Base-by-base conservation (phyloP, 2,797 vertebrate genomes). In the Mycteria americana region DNA sequence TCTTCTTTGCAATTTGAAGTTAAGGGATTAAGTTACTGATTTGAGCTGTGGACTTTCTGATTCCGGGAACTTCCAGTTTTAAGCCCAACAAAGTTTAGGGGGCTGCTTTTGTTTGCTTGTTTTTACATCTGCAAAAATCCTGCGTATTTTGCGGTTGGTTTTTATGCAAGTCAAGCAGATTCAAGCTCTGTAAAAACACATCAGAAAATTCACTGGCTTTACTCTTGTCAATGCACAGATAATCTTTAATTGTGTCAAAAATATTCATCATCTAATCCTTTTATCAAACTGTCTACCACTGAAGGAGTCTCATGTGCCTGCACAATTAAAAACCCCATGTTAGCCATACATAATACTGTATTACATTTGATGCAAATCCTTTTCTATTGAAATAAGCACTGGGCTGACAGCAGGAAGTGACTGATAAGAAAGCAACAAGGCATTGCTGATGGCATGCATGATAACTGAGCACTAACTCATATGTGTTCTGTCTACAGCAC, bases 221-320 rank as follows among this genome's bases (percentile, higher is more conserved):
- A 92, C 96, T 98, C 92, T 73, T 73, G 73, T 96, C 95, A 97
- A 67, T 31, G 91, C 92, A 81, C 70, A 94, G 90, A 94, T 95
- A 95, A 98, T 97, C 95, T 98, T 97, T 98, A 98, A 98, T 98
- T 98, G 98, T 95, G 91, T 97, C 97, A 97, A 98, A 98, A 98
- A 98, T 97, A 98, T 98, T 98, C 96, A 97, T 96, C 97, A 98
- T 98, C 97, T 98, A 99, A 99, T 99, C 98, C 98, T 97, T 98
- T 98, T 98, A 98, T 97, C 97, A 97, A 98, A 96, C 89, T 97
- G 95, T 97, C 98, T 98, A 98, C 98, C 98, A 98, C 98, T 98
- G 98, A 97, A 98, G 98, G 97, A 98, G 97, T 98, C 95, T 98
- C 97, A 92, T 97, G 97, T 97, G 98, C 98, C 97, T 97, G 97